These are phyloP conservation scores for Apis florea DNA, from an alignment of 1,140 invertebrate genomes.

Conservation along the genomic window DNA sequence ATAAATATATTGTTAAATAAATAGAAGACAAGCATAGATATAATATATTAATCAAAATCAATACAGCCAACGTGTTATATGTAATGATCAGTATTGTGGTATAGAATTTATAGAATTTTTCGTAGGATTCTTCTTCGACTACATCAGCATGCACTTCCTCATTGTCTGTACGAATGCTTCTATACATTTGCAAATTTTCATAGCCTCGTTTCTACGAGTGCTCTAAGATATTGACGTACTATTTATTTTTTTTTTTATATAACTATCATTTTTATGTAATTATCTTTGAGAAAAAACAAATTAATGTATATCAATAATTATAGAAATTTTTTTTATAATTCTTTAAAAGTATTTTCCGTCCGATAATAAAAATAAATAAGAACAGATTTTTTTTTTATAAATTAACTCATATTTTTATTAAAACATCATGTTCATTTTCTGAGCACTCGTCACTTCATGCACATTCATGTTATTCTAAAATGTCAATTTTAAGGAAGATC, in stretches of 20 bases:
- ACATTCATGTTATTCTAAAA: constrained; percentile 24
- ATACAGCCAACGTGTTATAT: constrained; percentile 33
- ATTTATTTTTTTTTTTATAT: background rate
- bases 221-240: background rate
- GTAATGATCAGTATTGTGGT: constrained; percentile 38
- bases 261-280: no score
- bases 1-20: constrained; percentile 10
- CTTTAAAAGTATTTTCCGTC: constrained; percentile 40
- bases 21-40: constrained; percentile 9
- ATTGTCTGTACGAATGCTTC: constrained; percentile 4
- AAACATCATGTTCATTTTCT: constrained; percentile 20
- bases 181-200: constrained; percentile 18
- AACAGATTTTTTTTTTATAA: background rate
- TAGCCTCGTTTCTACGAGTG: background rate
- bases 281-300: background rate
- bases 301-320: background rate
- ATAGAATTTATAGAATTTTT: constrained; percentile 23
- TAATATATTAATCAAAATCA: constrained; percentile 17
- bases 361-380: background rate
- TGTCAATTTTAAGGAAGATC: constrained; percentile 39
- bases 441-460: constrained; percentile 17
- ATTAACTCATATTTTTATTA: constrained; percentile 7
- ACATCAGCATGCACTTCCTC: constrained; percentile 29
- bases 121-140: constrained; percentile 23
- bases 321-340: background rate